These are phyloP conservation scores for Chrysemys picta DNA, from an alignment of 2,113 vertebrate genomes.

Conservation along the genomic window DNA sequence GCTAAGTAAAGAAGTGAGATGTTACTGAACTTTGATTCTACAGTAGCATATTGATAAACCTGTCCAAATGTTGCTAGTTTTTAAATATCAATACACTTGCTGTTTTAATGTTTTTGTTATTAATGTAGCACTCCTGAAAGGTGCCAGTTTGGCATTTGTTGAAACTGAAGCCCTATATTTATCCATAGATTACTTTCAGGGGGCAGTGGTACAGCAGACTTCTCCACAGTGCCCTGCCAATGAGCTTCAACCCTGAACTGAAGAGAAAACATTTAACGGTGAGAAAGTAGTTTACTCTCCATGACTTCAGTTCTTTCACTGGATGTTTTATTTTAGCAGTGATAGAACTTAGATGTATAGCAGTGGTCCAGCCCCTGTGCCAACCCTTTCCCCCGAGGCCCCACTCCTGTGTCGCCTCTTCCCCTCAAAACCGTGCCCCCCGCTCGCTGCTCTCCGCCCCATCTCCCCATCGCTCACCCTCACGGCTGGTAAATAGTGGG, in stretches of 20 bases:
- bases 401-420: no score
- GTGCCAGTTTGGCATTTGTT: constrained; percentile 19
- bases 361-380: no score
- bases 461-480: no score
- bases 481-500: no score
- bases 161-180: constrained; percentile 57
- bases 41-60: constrained; percentile 6
- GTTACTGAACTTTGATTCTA: background rate
- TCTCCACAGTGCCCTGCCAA: constrained; percentile 15
- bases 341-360: background rate
- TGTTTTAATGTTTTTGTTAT: constrained; percentile 19
- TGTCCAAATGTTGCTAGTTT: background rate
- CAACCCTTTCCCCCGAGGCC: no score
- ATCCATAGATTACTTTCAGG: constrained; percentile 58
- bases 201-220: constrained; percentile 34
- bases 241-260: constrained; percentile 24
- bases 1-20: background rate
- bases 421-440: no score
- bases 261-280: constrained; percentile 50
- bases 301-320: background rate
- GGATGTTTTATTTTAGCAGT: constrained; percentile 15
- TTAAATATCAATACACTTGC: background rate
- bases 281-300: background rate
- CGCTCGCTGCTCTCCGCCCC: no score
- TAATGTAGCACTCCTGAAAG: constrained; percentile 34